Evolutionary conservation across 92 coral and sea anemone genomes (phyloP).

Genomic region (Montipora capitata): DNA sequence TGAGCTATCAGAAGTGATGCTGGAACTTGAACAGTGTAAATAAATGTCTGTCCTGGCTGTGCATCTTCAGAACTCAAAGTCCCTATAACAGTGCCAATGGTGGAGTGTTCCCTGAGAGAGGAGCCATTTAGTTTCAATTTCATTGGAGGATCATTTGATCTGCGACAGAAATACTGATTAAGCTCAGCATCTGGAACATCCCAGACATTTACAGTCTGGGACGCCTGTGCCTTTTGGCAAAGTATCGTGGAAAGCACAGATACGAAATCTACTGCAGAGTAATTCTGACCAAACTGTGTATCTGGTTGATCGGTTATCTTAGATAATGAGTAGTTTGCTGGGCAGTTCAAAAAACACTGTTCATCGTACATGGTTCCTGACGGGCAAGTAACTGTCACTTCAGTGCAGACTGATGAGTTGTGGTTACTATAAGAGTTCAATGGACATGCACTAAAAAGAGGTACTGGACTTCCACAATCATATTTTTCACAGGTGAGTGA

Average conservation of each 20-base stretch:
- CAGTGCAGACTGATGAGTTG: constrained; percentile 79
- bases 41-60: constrained; percentile 82
- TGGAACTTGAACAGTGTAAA: constrained; percentile 70
- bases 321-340: constrained; percentile 75
- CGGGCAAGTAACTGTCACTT: constrained; percentile 64
- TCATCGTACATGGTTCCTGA: constrained; percentile 68
- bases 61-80: constrained; percentile 74
- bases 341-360: constrained; percentile 75
- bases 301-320: constrained; percentile 72
- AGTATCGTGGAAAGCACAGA: constrained; percentile 64
- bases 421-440: constrained; percentile 76
- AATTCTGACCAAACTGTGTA: constrained; percentile 83
- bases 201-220: constrained; percentile 71
- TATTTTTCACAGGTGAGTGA: constrained; percentile 64
- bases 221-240: constrained; percentile 57
- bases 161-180: constrained; percentile 81
- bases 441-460: constrained; percentile 76
- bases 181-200: constrained; percentile 55
- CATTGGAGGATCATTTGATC: constrained; percentile 91
- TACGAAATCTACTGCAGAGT: constrained; percentile 66
- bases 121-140: constrained; percentile 58
- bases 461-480: constrained; percentile 76
- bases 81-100: constrained; percentile 80
- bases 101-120: constrained; percentile 76
- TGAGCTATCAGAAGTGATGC: constrained; percentile 58